Evolutionary conservation across 1,140 invertebrate species (phyloP), one percentile per base, ranked within the genome.

Genomic region (Heliothis subflexa): DNA sequence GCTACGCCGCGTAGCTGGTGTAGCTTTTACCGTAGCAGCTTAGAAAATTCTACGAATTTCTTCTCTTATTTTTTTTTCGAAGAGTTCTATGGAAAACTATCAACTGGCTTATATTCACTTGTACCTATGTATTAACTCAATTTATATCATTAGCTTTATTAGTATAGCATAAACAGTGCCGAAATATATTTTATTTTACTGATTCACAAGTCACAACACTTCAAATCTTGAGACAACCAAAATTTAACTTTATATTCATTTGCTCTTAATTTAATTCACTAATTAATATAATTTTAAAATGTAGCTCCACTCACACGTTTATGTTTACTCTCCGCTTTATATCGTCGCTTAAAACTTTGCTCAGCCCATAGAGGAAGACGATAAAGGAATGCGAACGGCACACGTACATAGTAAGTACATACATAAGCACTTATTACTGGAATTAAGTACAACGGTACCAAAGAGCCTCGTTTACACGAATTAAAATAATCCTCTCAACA

Each of bases 401-500:
- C 54, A 74, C 71, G 71, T 70, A 47, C 55, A 74, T 59, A 74
- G 50, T 40, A 74, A 55, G 71, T 70, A 47, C 55, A 74, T 59
- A 74, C 71, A 74, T 18, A 74, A 45, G 55, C 33, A 74, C 71
- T 59, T 59, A 73, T 59, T 59, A 73, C 54, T 28, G 33, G 40
- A 74, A 71, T 71, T 71, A 71, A 55, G 68, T 71, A 74, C 71
- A 57, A 13, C 40, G 55, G 70, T 57, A 72, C 54, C 33, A 74
- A 73, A 73, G 54, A 47, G 71, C 73, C 25, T 76, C 73, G 73
- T 76, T 76, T 76, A 76, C 47, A 52, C 57, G 73, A 76, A 64
- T 76, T 61, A 73, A 64, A 79, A 52, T 64, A 81, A 78, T 50
- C 76, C 75, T 59, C 54, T 81, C 76, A 70, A 81, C 78, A 78